Evolutionary conservation across 1,140 invertebrate genomes (phyloP), one percentile per base, ranked within the genome.

Genomic region (Macrobrachium nipponense): DNA sequence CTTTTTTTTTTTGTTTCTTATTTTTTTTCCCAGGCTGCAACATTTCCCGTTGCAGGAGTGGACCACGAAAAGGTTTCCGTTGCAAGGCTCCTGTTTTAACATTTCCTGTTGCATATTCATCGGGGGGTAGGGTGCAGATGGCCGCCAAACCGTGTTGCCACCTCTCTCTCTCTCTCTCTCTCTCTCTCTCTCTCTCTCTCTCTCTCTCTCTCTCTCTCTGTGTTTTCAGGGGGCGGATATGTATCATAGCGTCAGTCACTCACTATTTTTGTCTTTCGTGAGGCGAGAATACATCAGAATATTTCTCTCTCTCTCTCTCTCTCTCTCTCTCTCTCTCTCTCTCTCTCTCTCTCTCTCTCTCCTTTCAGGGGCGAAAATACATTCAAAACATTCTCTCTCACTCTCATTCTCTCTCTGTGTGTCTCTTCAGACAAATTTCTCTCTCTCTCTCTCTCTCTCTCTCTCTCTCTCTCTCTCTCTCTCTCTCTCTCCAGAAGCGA

Each of bases 31-130:
- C 43, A n/a, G 51, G 44, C 78, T 36, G 68, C 43, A 61, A 64
- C 61, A 20, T n/a, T 64, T 27, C 70, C 27, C 27, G 81, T 43
- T 77, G 72, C 72, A 77, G 44, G 81, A 83, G 18, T 17, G 36
- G 61, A 60, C 61, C 23, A 86, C 62, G 83, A 86, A 86, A 86
- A 86, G 83, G 83, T 86, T 86, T 61, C n/a, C 43, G 68, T 86
- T 68, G 61, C 83, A 80, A 86, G 83, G 83, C 83, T 60, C 64
- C 83, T 86, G 83, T 86, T 86, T 86, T 86, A 86, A 79, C 77
- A 79, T 79, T 86, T 86, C 83, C 83, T 86, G 83, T 73, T 86
- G 83, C 76, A 86, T 86, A 86, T 86, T 86, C 83, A 86, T 86
- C 51, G 76, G 23, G 83, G 66, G 83, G 83, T 51, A 72, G 83